Conservation (phyloP, 2,113 vertebrate genomes). For the Vidua chalybeata region DNA sequence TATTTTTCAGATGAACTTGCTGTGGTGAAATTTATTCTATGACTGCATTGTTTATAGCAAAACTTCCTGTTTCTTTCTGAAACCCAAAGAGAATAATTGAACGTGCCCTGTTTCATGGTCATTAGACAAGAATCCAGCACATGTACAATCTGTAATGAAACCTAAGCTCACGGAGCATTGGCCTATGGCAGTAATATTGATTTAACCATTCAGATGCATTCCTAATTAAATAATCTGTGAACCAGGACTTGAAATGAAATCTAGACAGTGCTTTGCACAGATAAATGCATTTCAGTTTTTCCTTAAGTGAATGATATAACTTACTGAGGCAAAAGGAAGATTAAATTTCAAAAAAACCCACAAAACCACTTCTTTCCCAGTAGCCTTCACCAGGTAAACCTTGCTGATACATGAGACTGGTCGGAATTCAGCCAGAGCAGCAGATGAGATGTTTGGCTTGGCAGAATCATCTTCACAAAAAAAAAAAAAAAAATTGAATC, state of each 20-base stretch:
- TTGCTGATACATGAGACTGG: background rate
- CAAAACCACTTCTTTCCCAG: background rate
- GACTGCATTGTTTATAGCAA: slow-evolving; percentile 67
- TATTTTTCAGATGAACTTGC: slow-evolving; percentile 63
- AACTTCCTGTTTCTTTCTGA: slow-evolving; percentile 67
- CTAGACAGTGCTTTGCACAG: background rate
- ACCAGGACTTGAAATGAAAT: background rate
- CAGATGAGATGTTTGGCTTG: background rate
- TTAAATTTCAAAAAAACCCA: background rate
- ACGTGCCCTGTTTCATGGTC: slow-evolving; percentile 50
- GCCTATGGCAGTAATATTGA: background rate
- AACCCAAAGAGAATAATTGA: slow-evolving; percentile 61
- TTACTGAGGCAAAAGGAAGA: background rate
- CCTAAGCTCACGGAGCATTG: slow-evolving; percentile 10
- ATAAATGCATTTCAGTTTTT: background rate
- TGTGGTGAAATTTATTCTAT: slow-evolving; percentile 58
- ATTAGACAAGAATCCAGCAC: slow-evolving; percentile 61
- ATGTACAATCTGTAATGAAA: slow-evolving; percentile 45
- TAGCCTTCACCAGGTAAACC: background rate
- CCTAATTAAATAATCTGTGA: background rate
- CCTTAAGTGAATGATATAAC: background rate
- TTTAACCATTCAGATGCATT: slow-evolving; percentile 23
- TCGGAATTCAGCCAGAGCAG: background rate
- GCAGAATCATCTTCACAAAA: background rate
- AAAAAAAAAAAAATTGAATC: background rate